Evolutionary conservation across 2,113 vertebrate genomes (phyloP), one percentile per base, ranked within the genome.

Genomic region (Gasterosteus nipponicus): DNA sequence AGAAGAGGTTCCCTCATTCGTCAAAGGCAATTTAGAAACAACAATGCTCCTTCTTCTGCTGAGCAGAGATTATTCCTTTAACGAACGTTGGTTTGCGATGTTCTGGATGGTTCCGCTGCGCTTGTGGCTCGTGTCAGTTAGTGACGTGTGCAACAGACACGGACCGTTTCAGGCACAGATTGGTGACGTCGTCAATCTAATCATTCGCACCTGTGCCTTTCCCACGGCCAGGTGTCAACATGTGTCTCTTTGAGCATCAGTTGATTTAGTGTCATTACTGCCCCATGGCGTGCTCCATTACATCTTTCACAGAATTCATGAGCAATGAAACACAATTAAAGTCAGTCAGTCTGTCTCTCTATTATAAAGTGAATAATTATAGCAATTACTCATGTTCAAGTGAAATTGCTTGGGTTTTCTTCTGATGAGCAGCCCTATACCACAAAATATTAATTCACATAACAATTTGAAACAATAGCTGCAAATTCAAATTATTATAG

Each of bases 221-320:
- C 31, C 7, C 3, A 7, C 29, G 26, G 7, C 42, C 26, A 16
- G 7, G 22, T 61, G 22, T 56, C 11, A 10, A 14, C 63, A 54
- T 31, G 19, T 54, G 35, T 6, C 5, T 15, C 0, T 38, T 9
- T 18, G 2, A 39, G 42, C 26, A 38, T 29, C 39, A 49, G 5
- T 6, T 26, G 15, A 75, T 47, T 49, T 3, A 54, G 7, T 12
- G 70, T 41, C 62, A 39, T 19, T 76, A 58, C 73, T 77, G 73
- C 68, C 77, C 51, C 68, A 73, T 80, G 69, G 77, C 77, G 68
- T 38, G n/a, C 66, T 29, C 3, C 59, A 51, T 42, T 9, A 42
- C 4, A 7, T 29, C 19, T 44, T 11, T 69, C 19, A 7, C 1
- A 49, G 33, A 47, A 6, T 8, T 42, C 15, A 7, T 41, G 4